Evolutionary conservation across 2,113 vertebrate genomes (phyloP).

Genomic region (Eudyptes chrysolophus): DNA sequence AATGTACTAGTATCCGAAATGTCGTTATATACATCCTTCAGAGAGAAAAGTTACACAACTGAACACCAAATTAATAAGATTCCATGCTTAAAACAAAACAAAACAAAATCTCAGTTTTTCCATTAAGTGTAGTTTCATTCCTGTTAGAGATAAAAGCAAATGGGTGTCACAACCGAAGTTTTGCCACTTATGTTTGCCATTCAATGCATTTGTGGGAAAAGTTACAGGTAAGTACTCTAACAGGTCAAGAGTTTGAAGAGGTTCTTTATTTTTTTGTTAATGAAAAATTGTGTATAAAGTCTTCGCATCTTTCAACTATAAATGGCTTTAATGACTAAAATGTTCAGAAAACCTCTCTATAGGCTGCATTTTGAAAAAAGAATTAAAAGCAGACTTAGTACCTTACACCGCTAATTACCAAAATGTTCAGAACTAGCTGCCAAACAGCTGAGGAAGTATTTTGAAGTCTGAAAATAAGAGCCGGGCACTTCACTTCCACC

Average conservation of each 20-base stretch:
- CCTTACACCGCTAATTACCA: not conserved
- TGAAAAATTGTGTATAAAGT: not conserved
- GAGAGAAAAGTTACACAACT: not conserved
- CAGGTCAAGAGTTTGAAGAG: not conserved
- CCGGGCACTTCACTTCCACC: not conserved
- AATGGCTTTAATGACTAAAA: not conserved
- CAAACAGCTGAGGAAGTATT: not conserved
- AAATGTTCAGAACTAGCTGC: not conserved
- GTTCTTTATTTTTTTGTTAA: not conserved
- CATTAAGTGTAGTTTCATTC: not conserved
- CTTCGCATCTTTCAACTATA: not conserved
- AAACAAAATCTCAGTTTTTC: not conserved
- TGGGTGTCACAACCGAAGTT: not conserved
- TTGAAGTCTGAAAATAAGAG: not conserved
- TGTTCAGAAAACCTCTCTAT: not conserved
- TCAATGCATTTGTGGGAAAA: not conserved
- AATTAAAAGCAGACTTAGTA: not conserved
- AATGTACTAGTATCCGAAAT: not conserved
- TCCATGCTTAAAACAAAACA: not conserved
- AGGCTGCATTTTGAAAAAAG: not conserved
- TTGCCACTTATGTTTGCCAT: not conserved
- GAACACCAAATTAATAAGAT: not conserved
- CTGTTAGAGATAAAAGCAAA: not conserved
- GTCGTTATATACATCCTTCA: not conserved
- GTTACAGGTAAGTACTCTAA: not conserved